phyloP scores from a whole-genome alignment of 2,888 invertebrate genomes.

The Tipula lateralis region DNA sequence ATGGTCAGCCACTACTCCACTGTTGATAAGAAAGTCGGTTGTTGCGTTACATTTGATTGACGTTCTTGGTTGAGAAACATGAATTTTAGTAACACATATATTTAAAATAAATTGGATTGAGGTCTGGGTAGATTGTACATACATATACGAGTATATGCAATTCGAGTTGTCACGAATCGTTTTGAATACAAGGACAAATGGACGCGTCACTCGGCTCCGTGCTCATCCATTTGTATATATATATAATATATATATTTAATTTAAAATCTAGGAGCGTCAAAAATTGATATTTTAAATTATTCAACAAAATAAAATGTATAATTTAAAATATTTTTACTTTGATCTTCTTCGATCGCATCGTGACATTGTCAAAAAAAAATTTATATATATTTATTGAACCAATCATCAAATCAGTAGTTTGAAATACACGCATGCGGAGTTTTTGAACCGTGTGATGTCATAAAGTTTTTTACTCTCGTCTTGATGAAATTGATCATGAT shows the following conservation, averaged over 20 bases:
- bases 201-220: not conserved
- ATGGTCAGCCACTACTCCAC: constrained; percentile 13
- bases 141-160: not conserved
- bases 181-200: not conserved
- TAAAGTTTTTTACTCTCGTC: not conserved
- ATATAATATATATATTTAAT: not conserved
- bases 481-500: constrained; percentile 24
- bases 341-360: constrained; percentile 19
- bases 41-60: not conserved
- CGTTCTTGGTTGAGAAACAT: not conserved
- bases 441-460: constrained; percentile 15
- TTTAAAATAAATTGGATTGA: constrained; percentile 1
- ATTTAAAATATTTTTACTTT: constrained; percentile 14
- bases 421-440: constrained; percentile 15
- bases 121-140: not conserved
- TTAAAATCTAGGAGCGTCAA: constrained; percentile 14
- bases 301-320: not conserved
- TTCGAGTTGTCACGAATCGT: not conserved
- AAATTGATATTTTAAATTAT: constrained; percentile 19
- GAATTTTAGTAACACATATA: not conserved
- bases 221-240: not conserved
- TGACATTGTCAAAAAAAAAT: not conserved
- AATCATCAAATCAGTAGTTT: not conserved
- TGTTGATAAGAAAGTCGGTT: constrained; percentile 24
- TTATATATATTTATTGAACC: not conserved